phyloP scores from a whole-genome alignment of 2,113 vertebrate species.

The Corythoichthys intestinalis region DNA sequence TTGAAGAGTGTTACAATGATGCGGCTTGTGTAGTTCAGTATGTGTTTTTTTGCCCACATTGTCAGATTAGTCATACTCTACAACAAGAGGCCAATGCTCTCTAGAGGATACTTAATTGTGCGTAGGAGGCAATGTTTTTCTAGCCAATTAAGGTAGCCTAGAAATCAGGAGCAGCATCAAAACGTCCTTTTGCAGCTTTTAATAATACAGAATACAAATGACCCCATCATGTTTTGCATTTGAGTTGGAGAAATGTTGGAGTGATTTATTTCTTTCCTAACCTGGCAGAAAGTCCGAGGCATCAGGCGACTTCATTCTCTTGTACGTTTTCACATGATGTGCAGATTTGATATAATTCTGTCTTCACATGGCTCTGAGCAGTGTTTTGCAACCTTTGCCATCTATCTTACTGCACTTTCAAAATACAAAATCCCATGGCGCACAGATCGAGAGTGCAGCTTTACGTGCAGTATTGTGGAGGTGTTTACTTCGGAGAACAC shows the following conservation, averaged over 20 bases:
- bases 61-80: slow-evolving; percentile 65
- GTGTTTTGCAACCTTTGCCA: slow-evolving; percentile 26
- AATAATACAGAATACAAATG: slow-evolving; percentile 9
- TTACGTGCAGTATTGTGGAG: slow-evolving; percentile 26
- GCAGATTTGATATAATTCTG: slow-evolving; percentile 24
- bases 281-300: slow-evolving; percentile 14
- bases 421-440: slow-evolving; percentile 21
- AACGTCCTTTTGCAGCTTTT: slow-evolving; percentile 19
- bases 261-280: slow-evolving; percentile 14
- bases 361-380: slow-evolving; percentile 21
- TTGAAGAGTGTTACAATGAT: slow-evolving; percentile 9
- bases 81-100: slow-evolving; percentile 53
- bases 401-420: slow-evolving; percentile 14
- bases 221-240: not conserved
- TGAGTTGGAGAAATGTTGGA: slow-evolving; percentile 9
- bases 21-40: slow-evolving; percentile 46
- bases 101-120: slow-evolving; percentile 61
- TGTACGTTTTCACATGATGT: not conserved
- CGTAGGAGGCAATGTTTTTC: slow-evolving; percentile 62
- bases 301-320: not conserved
- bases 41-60: slow-evolving; percentile 63
- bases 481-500: slow-evolving; percentile 15
- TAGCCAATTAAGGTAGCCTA: slow-evolving; percentile 54
- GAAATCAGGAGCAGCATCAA: slow-evolving; percentile 50
- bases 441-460: slow-evolving; percentile 16